Conservation (phyloP, 2,888 invertebrate genomes). For the Nomada lathburiana region DNA sequence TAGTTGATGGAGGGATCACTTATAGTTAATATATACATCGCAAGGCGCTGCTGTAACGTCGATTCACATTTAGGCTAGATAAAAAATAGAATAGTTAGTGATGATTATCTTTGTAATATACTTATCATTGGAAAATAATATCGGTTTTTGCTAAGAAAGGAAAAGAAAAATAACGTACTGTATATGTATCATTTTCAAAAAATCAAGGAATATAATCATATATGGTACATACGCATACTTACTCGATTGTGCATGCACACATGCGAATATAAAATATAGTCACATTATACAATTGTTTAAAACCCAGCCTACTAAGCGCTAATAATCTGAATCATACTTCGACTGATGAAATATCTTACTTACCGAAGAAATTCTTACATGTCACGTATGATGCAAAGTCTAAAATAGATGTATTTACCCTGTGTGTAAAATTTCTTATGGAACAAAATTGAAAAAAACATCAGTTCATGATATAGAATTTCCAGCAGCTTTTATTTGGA, state of each 20-base stretch:
- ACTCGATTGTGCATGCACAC: too few species aligned
- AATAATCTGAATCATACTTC: conserved; percentile 35
- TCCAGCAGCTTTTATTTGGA: conserved; percentile 40
- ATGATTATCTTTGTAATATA: background rate
- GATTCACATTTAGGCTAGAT: background rate
- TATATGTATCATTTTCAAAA: background rate
- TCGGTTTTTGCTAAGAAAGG: background rate
- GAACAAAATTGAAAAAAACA: background rate
- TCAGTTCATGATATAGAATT: background rate
- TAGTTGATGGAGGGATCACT: conserved; percentile 28
- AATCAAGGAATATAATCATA: too few species aligned
- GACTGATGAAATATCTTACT: conserved; percentile 44
- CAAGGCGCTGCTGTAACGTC: conserved; percentile 32
- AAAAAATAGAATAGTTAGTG: background rate
- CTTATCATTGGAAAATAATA: background rate
- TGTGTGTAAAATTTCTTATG: too few species aligned
- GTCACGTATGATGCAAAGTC: conserved; percentile 10
- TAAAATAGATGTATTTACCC: background rate
- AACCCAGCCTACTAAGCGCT: background rate
- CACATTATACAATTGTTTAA: conserved; percentile 11
- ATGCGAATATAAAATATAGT: background rate
- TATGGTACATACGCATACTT: too few species aligned
- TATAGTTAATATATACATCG: conserved; percentile 7
- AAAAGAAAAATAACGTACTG: background rate
- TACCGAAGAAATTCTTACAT: background rate